Conservation (phyloP, 1,140 invertebrate genomes). For the Aphaenogaster rudis region DNA sequence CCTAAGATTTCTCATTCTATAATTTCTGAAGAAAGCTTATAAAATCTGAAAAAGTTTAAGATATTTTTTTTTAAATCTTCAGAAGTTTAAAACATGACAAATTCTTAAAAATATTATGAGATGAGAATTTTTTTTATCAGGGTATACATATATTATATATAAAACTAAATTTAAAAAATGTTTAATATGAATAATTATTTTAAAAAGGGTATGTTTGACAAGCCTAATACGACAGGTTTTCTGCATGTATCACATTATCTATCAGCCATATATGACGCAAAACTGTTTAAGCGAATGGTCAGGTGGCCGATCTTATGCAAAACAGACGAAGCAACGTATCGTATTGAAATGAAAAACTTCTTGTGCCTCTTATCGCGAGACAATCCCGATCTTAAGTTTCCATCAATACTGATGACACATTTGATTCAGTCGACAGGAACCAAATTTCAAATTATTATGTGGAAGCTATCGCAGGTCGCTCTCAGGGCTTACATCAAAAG, state of each 20-base stretch:
- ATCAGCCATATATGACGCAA: conserved; percentile 83
- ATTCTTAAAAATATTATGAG: no score
- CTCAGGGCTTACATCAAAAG: conserved; percentile 71
- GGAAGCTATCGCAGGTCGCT: conserved; percentile 78
- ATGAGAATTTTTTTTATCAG: no score
- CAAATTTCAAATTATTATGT: conserved; percentile 79
- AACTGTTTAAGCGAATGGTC: conserved; percentile 83
- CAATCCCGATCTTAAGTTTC: conserved; percentile 79
- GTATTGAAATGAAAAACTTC: conserved; percentile 77
- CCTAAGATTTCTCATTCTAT: no score
- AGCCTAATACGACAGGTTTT: conserved; percentile 86
- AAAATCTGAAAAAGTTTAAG: no score
- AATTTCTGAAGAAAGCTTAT: no score
- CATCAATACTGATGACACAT: conserved; percentile 76
- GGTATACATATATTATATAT: no score
- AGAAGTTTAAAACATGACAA: no score
- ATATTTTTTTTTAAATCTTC: no score
- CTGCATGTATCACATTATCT: conserved; percentile 86
- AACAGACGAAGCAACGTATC: conserved; percentile 84
- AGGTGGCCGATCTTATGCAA: conserved; percentile 86
- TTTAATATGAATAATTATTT: conserved; percentile 12
- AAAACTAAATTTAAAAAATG: background rate
- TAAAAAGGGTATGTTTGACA: conserved; percentile 86
- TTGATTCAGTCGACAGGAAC: conserved; percentile 77
- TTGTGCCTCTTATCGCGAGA: conserved; percentile 74